Base-by-base conservation (phyloP, 2,797 vertebrate genomes). In the Falco naumanni region DNA sequence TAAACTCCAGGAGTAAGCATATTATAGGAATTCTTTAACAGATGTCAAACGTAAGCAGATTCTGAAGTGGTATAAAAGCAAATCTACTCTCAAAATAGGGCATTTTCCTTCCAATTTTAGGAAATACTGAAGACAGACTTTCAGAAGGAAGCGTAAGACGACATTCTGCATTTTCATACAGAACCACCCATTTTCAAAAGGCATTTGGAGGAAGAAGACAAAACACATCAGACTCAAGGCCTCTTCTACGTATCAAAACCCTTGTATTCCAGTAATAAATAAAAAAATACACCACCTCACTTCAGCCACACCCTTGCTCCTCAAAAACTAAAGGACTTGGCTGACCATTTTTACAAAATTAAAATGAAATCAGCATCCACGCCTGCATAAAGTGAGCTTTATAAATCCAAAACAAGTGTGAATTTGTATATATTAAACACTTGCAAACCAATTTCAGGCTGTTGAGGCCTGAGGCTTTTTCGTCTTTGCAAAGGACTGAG, bases 231-330 rank as follows among this genome's bases (percentile, higher is more conserved):
- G 25, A 26, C 37, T 63, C 74, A 37, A 69, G 31, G 50, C 41
- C 57, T 77, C 57, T 57, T 75, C 43, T 70, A 64, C 19, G n/a
- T 7, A 53, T 71, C 50, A 70, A 63, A 91, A 48, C 1, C 16
- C 31, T 77, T n/a, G 17, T 45, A 85, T 54, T 89, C 16, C 45
- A 80, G 64, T 41, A 93, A 64, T 24, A 61, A 69, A 72, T 89
- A 47, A 15, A 17, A 16, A 41, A 14, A 3, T 0, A 45, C 17
- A 17, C 43, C 17, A 45, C 1, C 8, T 61, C 15, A 19, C 34
- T 79, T 66, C n/a, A 83, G 75, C 50, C 51, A 92, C 57, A 76
- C 10, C 16, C 41, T 41, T 75, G 16, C 24, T 78, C 37, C 64
- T 61, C 77, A 65, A 86, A 90, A 86, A 29, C 20, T 16, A 31